Evolutionary conservation across 2,888 invertebrate genomes (phyloP), one percentile per base, ranked within the genome.

Genomic region (Epsilonema sp.): DNA sequence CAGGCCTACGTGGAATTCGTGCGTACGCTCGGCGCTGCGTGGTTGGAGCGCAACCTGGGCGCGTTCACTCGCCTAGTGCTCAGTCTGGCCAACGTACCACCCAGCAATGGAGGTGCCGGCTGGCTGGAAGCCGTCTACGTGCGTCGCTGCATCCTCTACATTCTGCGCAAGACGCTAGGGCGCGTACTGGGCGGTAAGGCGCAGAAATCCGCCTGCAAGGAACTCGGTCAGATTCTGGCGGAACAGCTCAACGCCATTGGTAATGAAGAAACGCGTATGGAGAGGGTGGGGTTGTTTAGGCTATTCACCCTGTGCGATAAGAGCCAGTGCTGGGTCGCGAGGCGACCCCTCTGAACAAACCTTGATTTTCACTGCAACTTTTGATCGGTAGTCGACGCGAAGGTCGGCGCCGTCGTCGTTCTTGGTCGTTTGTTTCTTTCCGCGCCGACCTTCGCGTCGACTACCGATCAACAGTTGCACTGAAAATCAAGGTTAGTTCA

Each of bases 71-170:
- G 76, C 11, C 92, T 94, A 65, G 77, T 94, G 3, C 69, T 94
- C 44, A 87, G 90, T 60, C 70, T 94, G 53, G 87, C 73, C 2
- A 85, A 87, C 1, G 89, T 87, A 70, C 89, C 90, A 0, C 86
- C 86, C n/a, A 24, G 26, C 11, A 23, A 41, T 21, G 44, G 47
- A 5, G 2, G 26, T 2, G 31, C 89, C 0, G 85, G 87, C 1
- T 83, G 84, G 16, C 86, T 87, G 0, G 94, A 97, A 63, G 89
- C 92, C 0, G 90, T 94, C 1, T 90, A 92, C 66, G 89, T 92
- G 1, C 77, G 94, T 55, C 90, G 90, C 69, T 97, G 94, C 66
- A 84, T 94, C 51, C 84, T 83, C 65, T 97, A 89, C 66, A 86
- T 94, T 55, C 71, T 94, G 47, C 76, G 89, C 43, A 81, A 84